Evolutionary conservation across 2,888 invertebrate species (phyloP).

Genomic region (Carcina quercana): DNA sequence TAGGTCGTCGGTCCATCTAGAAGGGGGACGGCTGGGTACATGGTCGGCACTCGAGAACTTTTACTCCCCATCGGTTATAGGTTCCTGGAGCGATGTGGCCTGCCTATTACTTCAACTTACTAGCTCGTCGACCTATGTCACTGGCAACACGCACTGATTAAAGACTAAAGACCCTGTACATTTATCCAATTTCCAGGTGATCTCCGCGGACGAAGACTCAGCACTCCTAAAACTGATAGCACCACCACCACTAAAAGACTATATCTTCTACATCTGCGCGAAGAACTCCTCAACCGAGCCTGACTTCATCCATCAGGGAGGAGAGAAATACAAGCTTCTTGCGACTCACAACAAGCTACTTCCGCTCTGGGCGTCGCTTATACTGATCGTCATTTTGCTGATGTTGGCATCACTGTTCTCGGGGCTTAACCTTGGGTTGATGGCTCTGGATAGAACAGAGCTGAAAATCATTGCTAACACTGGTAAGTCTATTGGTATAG

Average conservation of each 20-base stretch:
- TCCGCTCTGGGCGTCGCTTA: slow-evolving; percentile 85
- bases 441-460: slow-evolving; percentile 97
- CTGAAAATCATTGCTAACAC: slow-evolving; percentile 95
- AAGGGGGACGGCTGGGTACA: too few relatives aligned
- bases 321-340: slow-evolving; percentile 77
- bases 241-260: slow-evolving; percentile 42
- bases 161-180: too few relatives aligned
- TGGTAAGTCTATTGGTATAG: too few relatives aligned
- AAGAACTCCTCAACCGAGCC: slow-evolving; percentile 28
- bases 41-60: too few relatives aligned
- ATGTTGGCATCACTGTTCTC: slow-evolving; percentile 96
- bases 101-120: too few relatives aligned
- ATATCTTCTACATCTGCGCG: slow-evolving; percentile 57
- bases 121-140: too few relatives aligned
- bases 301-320: slow-evolving; percentile 79
- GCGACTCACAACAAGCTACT: slow-evolving; percentile 80
- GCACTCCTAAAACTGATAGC: slow-evolving; percentile 42
- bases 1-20: too few relatives aligned
- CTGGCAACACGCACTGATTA: too few relatives aligned
- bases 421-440: slow-evolving; percentile 95
- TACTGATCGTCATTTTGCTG: slow-evolving; percentile 83
- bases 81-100: too few relatives aligned
- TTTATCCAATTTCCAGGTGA: slow-evolving; percentile 38
- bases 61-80: too few relatives aligned
- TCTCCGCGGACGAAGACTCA: slow-evolving; percentile 30